Conservation (phyloP, 2,888 invertebrate genomes). For the Campopleginae sp. region DNA sequence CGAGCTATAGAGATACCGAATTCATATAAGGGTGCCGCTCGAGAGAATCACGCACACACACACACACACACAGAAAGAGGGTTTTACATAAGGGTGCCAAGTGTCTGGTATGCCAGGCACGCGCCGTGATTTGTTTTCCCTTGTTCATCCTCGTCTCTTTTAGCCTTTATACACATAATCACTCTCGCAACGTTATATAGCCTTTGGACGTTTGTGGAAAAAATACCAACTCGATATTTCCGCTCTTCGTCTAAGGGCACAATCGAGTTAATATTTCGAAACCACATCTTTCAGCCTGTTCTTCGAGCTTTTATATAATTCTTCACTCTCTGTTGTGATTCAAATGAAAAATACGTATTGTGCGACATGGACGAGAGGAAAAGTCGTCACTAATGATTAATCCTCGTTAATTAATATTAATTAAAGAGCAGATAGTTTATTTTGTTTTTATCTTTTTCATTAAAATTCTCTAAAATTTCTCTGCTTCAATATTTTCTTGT, state of each 20-base stretch:
- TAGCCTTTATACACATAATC: constrained; percentile 36
- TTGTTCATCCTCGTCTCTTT: constrained; percentile 70
- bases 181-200: constrained; percentile 35
- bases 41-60: constrained; percentile 60
- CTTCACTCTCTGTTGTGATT: neutral
- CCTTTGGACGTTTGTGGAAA: constrained; percentile 22
- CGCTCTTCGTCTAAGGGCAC: neutral
- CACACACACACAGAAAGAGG: constrained; percentile 51
- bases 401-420: neutral
- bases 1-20: constrained; percentile 48
- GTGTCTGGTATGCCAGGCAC: constrained; percentile 83
- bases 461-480: neutral
- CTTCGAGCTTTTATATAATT: neutral
- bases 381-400: neutral
- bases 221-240: constrained; percentile 56
- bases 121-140: constrained; percentile 82
- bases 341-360: neutral
- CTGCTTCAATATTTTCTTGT: neutral
- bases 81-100: constrained; percentile 82
- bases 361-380: neutral
- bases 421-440: neutral
- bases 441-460: neutral
- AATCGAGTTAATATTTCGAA: neutral
- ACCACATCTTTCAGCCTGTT: neutral
- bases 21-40: constrained; percentile 76